Conservation (phyloP, 2,113 vertebrate genomes). For the Uropsilus gracilis region DNA sequence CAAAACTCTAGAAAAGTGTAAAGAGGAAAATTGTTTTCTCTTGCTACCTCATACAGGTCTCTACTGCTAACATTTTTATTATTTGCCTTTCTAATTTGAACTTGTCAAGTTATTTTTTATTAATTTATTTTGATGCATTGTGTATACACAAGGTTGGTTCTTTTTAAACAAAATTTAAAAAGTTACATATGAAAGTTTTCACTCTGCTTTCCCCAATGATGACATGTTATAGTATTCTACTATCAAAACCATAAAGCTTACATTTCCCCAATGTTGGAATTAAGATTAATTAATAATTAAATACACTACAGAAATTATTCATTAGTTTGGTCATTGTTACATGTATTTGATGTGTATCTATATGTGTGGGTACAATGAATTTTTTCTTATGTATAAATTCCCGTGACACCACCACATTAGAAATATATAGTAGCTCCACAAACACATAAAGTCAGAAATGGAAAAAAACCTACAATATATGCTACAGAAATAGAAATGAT, state of each 20-base stretch:
- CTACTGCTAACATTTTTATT: neutral
- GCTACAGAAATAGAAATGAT: neutral
- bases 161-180: too few relatives aligned
- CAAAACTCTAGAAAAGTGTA: neutral
- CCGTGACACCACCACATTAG: neutral
- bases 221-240: neutral
- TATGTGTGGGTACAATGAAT: neutral
- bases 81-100: neutral
- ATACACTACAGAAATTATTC: neutral
- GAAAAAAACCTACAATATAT: neutral
- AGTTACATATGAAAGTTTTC: too few relatives aligned
- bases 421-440: neutral
- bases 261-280: too few relatives aligned
- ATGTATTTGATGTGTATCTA: neutral
- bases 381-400: neutral
- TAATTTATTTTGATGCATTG: neutral
- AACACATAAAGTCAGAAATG: neutral
- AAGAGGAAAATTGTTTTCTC: neutral
- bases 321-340: neutral
- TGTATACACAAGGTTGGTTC: neutral
- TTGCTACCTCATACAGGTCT: neutral
- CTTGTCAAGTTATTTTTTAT: neutral
- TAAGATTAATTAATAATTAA: neutral
- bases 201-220: neutral
- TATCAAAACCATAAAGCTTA: neutral